A percentile compares a stretch with the other conserved stretches of the same genome.
These are phyloP conservation scores for Pollachius pollachius DNA, from an alignment of 2,113 vertebrate genomes.

Conservation along the genomic window DNA sequence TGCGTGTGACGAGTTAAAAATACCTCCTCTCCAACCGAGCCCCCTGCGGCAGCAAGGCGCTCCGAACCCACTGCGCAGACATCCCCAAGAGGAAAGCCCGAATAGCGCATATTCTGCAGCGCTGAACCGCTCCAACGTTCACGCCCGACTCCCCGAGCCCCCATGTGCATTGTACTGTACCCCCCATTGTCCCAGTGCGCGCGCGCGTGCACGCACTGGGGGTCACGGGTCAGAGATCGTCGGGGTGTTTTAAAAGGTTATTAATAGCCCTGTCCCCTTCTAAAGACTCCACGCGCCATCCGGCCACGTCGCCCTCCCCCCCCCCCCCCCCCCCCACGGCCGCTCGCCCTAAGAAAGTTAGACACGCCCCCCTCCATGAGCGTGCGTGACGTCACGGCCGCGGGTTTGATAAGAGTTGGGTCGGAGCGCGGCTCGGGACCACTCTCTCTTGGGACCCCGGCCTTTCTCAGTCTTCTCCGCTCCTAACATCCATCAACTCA, in stretches of 20 bases:
- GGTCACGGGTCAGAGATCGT: neutral
- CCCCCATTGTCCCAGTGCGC: too few relatives aligned
- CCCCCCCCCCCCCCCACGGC: conserved; percentile 49
- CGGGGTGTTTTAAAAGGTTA: conserved; percentile 45
- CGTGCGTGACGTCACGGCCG: conserved; percentile 76
- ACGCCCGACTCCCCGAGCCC: too few relatives aligned
- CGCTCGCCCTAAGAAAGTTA: conserved; percentile 98
- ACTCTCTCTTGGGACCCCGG: conserved; percentile 82
- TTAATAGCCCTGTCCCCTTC: conserved; percentile 82
- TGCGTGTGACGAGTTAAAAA: conserved; percentile 65
- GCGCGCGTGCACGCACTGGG: neutral
- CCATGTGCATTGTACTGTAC: too few relatives aligned
- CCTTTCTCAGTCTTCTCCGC: conserved; percentile 69
- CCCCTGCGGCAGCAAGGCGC: neutral
- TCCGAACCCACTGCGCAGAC: neutral
- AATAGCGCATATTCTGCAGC: conserved; percentile 14
- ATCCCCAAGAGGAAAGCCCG: neutral
- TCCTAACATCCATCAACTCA: conserved; percentile 70
- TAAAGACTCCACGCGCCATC: conserved; percentile 62
- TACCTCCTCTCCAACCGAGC: conserved; percentile 56
- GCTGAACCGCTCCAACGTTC: neutral
- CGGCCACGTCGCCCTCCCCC: conserved; percentile 58
- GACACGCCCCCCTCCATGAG: conserved; percentile 77
- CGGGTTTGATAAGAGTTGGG: conserved; percentile 84
- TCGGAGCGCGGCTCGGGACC: conserved; percentile 76